These are phyloP conservation scores for Harpagus bidentatus DNA, from an alignment of 2,113 vertebrate species.

Conservation along the genomic window DNA sequence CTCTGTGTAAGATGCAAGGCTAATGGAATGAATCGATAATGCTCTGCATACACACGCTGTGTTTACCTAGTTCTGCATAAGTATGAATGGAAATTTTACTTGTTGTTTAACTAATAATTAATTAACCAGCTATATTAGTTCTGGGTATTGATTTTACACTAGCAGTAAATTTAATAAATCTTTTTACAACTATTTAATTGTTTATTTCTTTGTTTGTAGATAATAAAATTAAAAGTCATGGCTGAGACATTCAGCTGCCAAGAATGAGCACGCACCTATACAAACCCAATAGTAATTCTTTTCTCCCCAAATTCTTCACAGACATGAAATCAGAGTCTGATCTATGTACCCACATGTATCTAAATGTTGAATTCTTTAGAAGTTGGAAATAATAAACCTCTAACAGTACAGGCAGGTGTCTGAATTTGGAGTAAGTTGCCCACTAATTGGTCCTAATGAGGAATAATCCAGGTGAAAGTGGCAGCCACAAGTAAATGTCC, in stretches of 20 bases:
- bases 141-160: neutral
- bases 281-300: neutral
- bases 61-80: neutral
- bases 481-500: neutral
- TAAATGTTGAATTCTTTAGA: neutral
- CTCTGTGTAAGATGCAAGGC: neutral
- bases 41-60: neutral
- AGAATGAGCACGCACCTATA: neutral
- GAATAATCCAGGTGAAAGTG: neutral
- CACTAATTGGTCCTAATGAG: neutral
- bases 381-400: neutral
- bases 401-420: neutral
- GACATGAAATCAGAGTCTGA: accelerated
- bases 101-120: conserved; percentile 6
- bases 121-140: neutral
- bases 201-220: neutral
- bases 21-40: neutral
- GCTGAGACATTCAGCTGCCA: neutral
- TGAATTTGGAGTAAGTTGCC: neutral
- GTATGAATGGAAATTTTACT: neutral
- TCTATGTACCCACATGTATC: neutral
- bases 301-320: neutral
- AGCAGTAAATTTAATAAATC: neutral
- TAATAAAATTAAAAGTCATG: neutral
- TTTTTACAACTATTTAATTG: neutral